Evolutionary conservation across 2,113 vertebrate species (phyloP).

Genomic region (Proteles cristata): DNA sequence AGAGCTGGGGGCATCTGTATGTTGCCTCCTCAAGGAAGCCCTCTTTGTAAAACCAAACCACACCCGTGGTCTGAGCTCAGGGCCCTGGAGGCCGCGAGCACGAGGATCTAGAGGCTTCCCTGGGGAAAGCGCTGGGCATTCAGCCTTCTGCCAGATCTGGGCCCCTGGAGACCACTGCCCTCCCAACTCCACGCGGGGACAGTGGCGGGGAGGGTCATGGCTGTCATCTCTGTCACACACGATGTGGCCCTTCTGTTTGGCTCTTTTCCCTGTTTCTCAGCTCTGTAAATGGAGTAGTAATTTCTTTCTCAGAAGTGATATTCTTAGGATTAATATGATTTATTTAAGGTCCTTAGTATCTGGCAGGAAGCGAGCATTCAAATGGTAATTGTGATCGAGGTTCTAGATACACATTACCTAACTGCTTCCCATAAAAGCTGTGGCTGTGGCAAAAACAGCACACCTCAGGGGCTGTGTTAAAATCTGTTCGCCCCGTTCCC

Average conservation of each 20-base stretch:
- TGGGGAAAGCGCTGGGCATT: background rate
- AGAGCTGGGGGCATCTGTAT: background rate
- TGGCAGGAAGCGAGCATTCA: slow-evolving; percentile 4
- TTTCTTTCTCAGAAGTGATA: background rate
- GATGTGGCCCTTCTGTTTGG: background rate
- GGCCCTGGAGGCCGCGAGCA: background rate
- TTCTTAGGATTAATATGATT: background rate
- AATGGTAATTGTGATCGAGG: background rate
- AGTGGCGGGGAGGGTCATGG: background rate
- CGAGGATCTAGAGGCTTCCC: background rate
- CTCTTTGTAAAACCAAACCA: background rate
- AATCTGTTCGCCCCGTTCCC: background rate
- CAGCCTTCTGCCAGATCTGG: background rate
- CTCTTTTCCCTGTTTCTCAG: background rate
- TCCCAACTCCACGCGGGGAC: background rate
- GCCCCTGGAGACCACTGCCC: background rate
- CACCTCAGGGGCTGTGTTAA: background rate
- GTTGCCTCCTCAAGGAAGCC: background rate
- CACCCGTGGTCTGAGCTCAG: background rate
- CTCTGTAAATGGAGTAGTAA: background rate
- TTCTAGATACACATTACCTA: background rate
- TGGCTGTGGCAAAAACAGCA: background rate
- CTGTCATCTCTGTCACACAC: background rate
- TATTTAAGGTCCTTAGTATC: slow-evolving; percentile 20
- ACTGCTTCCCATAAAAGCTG: background rate